A percentile compares a stretch with the other conserved stretches of the same genome.
Conservation (phyloP, 2,797 vertebrate genomes). For the Morelia viridis region DNA sequence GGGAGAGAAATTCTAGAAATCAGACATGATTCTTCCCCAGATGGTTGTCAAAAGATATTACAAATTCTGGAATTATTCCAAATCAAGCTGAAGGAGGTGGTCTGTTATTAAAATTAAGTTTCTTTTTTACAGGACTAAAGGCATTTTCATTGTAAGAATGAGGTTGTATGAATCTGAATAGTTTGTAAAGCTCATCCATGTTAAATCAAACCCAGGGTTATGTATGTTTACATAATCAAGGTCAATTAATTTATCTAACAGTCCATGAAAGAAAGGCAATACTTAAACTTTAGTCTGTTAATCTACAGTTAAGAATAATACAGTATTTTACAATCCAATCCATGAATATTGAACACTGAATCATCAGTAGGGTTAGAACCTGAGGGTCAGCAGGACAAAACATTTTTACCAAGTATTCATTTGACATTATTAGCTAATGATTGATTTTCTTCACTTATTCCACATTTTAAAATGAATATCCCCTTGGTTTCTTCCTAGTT, state of each 20-base stretch:
- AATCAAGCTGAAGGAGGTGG: background rate
- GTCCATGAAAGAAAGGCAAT: constrained; percentile 51
- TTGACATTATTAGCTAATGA: constrained; percentile 35
- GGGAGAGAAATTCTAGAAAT: background rate
- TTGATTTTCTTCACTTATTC: background rate
- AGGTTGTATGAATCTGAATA: constrained; percentile 35
- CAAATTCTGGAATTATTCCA: background rate
- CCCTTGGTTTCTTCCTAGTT: constrained; percentile 9
- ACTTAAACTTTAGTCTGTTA: constrained; percentile 50
- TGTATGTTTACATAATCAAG: constrained; percentile 55
- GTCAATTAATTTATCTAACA: constrained; percentile 58
- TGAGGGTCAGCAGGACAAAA: constrained; percentile 13
- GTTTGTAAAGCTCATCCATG: constrained; percentile 40
- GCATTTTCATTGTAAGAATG: constrained; percentile 41
- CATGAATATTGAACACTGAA: constrained; percentile 43
- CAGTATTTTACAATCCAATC: constrained; percentile 42
- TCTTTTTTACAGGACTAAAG: constrained; percentile 10
- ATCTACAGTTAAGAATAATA: constrained; percentile 48
- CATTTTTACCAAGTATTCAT: constrained; percentile 25
- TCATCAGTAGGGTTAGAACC: constrained; percentile 15
- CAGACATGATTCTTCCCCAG: background rate
- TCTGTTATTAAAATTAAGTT: background rate
- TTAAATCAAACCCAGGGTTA: constrained; percentile 61
- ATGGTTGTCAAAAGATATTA: background rate
- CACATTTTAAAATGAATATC: constrained; percentile 27